These are phyloP conservation scores for Acanthurus lineatus DNA, from an alignment of 2,797 vertebrate species.

Conservation along the genomic window DNA sequence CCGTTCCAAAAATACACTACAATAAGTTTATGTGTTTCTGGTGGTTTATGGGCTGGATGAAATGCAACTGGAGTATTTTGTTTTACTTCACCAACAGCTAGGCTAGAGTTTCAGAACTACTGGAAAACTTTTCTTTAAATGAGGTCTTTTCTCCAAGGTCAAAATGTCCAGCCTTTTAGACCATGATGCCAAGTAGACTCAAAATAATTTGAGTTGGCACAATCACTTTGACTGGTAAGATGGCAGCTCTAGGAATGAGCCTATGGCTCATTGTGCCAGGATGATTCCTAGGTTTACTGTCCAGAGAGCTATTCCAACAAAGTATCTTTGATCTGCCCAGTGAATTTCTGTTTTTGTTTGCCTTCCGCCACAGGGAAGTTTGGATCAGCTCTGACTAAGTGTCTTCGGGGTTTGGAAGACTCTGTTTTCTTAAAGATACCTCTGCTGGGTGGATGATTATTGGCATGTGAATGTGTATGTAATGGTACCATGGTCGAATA, in stretches of 20 bases:
- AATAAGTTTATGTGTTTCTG: background rate
- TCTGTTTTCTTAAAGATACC: background rate
- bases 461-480: background rate
- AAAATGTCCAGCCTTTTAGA: background rate
- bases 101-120: background rate
- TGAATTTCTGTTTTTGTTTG: background rate
- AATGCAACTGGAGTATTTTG: background rate
- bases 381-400: background rate
- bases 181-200: background rate
- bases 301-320: background rate
- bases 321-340: background rate
- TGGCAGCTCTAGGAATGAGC: background rate
- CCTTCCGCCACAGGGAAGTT: background rate
- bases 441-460: background rate
- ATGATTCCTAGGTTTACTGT: background rate
- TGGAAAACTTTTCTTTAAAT: background rate
- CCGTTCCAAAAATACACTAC: background rate
- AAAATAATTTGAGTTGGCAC: background rate
- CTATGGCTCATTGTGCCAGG: background rate
- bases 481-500: background rate
- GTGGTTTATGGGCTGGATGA: background rate
- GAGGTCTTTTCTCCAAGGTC: too few relatives aligned
- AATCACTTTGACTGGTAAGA: background rate
- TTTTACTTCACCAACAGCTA: constrained; percentile 9
- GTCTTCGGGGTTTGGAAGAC: background rate